Conservation (phyloP, 2,113 vertebrate species). For the Centrocercus urophasianus region DNA sequence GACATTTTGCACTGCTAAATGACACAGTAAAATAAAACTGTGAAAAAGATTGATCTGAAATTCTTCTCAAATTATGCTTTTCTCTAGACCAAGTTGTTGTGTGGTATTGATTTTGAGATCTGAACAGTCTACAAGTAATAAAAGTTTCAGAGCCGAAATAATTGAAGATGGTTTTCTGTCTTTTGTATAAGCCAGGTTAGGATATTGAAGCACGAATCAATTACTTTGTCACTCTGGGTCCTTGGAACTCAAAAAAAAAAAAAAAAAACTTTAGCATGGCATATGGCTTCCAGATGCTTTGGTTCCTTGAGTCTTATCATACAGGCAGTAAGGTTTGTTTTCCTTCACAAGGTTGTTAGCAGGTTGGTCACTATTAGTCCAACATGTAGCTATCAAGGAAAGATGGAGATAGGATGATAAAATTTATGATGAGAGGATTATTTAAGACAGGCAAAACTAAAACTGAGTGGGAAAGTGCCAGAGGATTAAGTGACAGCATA, state of each 20-base stretch:
- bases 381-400: neutral
- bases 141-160: conserved; percentile 32
- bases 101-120: conserved; percentile 56
- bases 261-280: neutral
- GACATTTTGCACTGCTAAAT: conserved; percentile 36
- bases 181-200: conserved; percentile 19
- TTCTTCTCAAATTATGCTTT: conserved; percentile 51
- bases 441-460: neutral
- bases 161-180: conserved; percentile 27
- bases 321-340: neutral
- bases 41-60: conserved; percentile 48
- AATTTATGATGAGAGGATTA: neutral
- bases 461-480: neutral
- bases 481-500: neutral
- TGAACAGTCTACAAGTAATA: conserved; percentile 9
- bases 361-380: neutral
- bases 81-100: conserved; percentile 48
- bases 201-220: conserved; percentile 2
- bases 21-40: neutral
- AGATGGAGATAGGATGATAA: neutral
- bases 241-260: neutral
- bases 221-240: neutral
- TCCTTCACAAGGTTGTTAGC: neutral
- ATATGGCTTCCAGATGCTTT: neutral
- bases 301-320: neutral